Conservation (phyloP, 2,888 invertebrate species). For the Phortica okadai region DNA sequence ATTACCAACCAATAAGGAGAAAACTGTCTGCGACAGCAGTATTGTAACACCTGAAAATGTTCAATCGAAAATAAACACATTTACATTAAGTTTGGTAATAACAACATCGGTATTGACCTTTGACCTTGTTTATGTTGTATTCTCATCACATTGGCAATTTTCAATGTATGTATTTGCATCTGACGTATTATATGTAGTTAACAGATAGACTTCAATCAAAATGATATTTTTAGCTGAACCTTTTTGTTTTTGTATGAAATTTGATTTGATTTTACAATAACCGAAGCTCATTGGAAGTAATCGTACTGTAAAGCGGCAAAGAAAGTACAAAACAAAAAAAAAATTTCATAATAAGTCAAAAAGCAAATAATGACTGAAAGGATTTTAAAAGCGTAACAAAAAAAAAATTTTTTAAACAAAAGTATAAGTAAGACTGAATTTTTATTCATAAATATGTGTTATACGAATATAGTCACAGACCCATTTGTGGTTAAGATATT, state of each 20-base stretch:
- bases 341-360: background rate
- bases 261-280: constrained; percentile 36
- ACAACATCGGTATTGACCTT: too few relatives aligned
- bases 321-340: constrained; percentile 25
- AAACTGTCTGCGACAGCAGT: constrained; percentile 99
- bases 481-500: too few relatives aligned
- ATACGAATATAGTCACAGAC: too few relatives aligned
- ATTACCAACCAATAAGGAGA: constrained; percentile 99
- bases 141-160: too few relatives aligned
- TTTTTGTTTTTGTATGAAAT: constrained; percentile 50
- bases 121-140: too few relatives aligned
- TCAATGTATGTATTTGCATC: too few relatives aligned
- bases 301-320: constrained; percentile 24
- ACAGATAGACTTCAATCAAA: constrained; percentile 37
- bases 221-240: constrained; percentile 73
- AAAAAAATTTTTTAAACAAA: too few relatives aligned
- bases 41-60: constrained; percentile 97
- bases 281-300: background rate
- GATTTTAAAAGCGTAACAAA: constrained; percentile 16
- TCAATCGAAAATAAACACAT: constrained; percentile 77
- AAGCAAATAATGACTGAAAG: background rate
- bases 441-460: too few relatives aligned
- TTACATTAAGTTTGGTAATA: too few relatives aligned
- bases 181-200: too few relatives aligned
- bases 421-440: too few relatives aligned